Evolutionary conservation across 2,888 invertebrate species (phyloP).

Genomic region (Acleris literana): DNA sequence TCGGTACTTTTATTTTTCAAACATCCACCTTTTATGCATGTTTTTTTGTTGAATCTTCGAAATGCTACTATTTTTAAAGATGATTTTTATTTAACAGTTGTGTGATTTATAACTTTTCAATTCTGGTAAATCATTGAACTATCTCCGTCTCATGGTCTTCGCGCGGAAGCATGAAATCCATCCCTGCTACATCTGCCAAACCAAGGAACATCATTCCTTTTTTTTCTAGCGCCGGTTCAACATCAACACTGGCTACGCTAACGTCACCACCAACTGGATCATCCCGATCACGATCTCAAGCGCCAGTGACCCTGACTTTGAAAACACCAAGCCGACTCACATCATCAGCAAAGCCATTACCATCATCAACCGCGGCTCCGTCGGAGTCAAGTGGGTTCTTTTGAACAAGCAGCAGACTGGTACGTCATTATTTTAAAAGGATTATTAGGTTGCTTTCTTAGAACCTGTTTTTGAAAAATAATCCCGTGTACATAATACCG

Average conservation of each 20-base stretch:
- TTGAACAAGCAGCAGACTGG: conserved; percentile 85
- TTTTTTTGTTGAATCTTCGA: too few relatives aligned
- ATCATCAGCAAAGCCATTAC: conserved; percentile 57
- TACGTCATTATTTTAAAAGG: conserved; percentile 48
- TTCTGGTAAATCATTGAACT: too few relatives aligned
- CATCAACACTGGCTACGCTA: conserved; percentile 65
- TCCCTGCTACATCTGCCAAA: too few relatives aligned
- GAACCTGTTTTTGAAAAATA: not conserved
- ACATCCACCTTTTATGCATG: too few relatives aligned
- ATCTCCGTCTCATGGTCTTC: too few relatives aligned
- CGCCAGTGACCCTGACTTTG: conserved; percentile 68
- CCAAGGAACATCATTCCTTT: too few relatives aligned
- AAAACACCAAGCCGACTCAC: conserved; percentile 70
- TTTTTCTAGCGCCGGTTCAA: conserved; percentile 76
- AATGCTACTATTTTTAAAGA: too few relatives aligned
- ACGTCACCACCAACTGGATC: conserved; percentile 59
- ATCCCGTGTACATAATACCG: fast-evolving
- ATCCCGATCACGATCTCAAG: conserved; percentile 73
- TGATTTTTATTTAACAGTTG: too few relatives aligned
- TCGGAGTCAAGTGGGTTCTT: conserved; percentile 81
- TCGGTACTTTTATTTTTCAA: too few relatives aligned
- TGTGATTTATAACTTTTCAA: too few relatives aligned
- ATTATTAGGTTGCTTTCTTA: not conserved
- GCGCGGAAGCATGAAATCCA: too few relatives aligned
- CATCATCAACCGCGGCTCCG: conserved; percentile 57